phyloP scores from a whole-genome alignment of 2,797 vertebrate species.

The Microchirus variegatus region DNA sequence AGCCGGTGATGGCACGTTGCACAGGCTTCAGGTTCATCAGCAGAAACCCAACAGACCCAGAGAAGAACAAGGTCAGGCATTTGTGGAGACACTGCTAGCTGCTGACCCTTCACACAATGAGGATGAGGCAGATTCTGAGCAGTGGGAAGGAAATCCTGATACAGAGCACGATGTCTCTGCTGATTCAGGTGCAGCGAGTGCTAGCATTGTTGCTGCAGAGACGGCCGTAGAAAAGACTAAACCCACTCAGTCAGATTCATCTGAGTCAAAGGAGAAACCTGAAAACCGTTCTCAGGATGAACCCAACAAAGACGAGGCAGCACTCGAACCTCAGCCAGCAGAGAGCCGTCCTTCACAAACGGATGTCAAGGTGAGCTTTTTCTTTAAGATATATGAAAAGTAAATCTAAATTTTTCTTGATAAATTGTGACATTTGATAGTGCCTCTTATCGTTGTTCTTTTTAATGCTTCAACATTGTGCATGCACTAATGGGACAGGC shows the following conservation, averaged over 20 bases:
- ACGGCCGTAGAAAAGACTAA: neutral
- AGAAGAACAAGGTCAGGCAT: neutral
- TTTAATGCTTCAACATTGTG: too few species aligned
- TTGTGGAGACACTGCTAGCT: constrained; percentile 64
- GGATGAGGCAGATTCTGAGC: constrained; percentile 56
- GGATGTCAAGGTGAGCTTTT: constrained; percentile 41
- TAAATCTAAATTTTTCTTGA: too few species aligned
- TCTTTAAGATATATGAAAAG: too few species aligned
- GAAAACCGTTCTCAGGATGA: constrained; percentile 1
- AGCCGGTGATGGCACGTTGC: constrained; percentile 1
- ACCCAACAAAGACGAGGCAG: neutral
- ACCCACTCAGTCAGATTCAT: neutral
- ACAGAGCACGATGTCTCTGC: constrained; percentile 16
- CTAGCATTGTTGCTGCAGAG: neutral
- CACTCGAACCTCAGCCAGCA: constrained; percentile 5
- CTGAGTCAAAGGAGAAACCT: constrained; percentile 8
- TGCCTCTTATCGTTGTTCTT: too few species aligned
- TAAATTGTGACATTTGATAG: too few species aligned
- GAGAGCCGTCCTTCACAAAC: neutral
- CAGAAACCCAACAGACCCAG: constrained; percentile 19
- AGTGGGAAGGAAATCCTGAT: neutral
- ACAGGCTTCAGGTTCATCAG: constrained; percentile 29
- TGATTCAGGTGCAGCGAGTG: constrained; percentile 9
- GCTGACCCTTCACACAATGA: constrained; percentile 18
- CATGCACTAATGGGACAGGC: too few species aligned